These are phyloP conservation scores for Tuta absoluta DNA, from an alignment of 2,888 invertebrate species.

Conservation along the genomic window DNA sequence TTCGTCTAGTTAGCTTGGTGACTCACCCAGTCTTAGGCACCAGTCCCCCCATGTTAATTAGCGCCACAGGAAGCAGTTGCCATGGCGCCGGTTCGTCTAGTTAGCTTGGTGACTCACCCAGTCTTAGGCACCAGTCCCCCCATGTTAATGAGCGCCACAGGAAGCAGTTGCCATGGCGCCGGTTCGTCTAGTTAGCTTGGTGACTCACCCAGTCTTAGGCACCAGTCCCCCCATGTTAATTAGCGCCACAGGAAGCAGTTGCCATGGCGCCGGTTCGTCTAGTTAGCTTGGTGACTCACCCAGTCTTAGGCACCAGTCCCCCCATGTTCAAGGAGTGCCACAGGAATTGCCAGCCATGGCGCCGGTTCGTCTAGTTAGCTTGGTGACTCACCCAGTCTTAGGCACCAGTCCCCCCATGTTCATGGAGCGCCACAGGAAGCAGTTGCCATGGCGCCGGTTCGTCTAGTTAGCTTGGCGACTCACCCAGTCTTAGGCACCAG, in stretches of 20 bases:
- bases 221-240: not conserved
- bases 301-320: too few species aligned
- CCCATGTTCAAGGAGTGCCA: too few species aligned
- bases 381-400: too few species aligned
- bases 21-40: not conserved
- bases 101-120: slow-evolving; percentile 42
- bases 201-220: not conserved
- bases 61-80: not conserved
- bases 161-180: slow-evolving; percentile 38
- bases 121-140: slow-evolving; percentile 42
- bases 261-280: too few species aligned
- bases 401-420: too few species aligned
- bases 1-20: not conserved
- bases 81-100: not conserved
- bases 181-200: not conserved
- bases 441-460: too few species aligned
- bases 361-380: too few species aligned
- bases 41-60: not conserved
- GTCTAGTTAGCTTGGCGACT: slow-evolving; percentile 19
- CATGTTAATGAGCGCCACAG: slow-evolving; percentile 37
- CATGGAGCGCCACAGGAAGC: too few species aligned
- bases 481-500: slow-evolving; percentile 42
- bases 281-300: too few species aligned
- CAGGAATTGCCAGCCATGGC: too few species aligned
- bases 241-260: not conserved